Evolutionary conservation across 2,888 invertebrate genomes (phyloP), one percentile per base, ranked within the genome.

Genomic region (Drosophila ustulata): DNA sequence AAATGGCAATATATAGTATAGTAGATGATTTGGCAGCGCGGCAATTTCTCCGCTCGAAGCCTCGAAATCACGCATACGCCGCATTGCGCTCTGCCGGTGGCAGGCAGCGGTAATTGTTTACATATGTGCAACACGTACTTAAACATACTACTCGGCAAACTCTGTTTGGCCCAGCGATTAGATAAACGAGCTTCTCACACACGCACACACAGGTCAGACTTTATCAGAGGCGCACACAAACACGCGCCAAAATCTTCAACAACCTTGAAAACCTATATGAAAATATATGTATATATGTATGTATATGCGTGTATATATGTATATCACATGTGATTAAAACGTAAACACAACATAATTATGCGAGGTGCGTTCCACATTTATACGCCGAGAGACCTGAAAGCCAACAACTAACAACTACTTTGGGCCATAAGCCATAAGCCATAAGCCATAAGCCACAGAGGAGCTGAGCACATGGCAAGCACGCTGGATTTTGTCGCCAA

Each of bases 121-220:
- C 78, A 77, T 71, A 77, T 78, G 77, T 77, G 75, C 67, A 73
- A 78, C 78, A 77, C 77, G 77, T 77, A 78, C 71, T 77, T 63
- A 9, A 74, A 65, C 75, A 78, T 70, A 45, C 45, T 32, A 41
- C 66, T 64, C 62, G 49, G 56, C 70, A 70, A 63, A 70, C 62
- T 58, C 62, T 58, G 62, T 75, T 75, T 75, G 62, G 46, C 52
- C 51, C 41, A 56, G 18, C 68, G 71, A 78, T 80, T 80, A 78
- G 80, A 71, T 80, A 80, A 69, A 52, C 64, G 66, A 59, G 67
- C 82, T 82, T 70, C 82, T 74, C 80, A 59, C 53, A 25, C 18
- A 45, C 51, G 23, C 34, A 39, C 32, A 63, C 41, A 39, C 45
- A 49, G 23, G 23, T 43, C 23, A 43, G 23, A 9, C 62, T 73